Conservation (phyloP, 2,888 invertebrate genomes). For the Acanthosepion esculentum region DNA sequence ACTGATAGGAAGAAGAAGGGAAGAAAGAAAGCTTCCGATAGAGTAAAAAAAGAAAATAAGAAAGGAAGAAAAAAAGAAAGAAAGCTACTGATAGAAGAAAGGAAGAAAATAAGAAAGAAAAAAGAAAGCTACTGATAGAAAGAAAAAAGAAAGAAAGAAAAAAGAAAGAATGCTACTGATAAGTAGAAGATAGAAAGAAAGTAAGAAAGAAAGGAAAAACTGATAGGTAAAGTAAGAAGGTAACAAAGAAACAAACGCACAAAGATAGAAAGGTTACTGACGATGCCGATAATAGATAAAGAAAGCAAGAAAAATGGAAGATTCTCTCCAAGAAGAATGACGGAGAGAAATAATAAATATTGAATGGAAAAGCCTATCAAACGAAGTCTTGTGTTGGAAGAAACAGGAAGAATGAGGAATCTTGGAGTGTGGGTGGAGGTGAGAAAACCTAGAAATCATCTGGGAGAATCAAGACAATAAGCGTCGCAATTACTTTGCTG, state of each 20-base stretch:
- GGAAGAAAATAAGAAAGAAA: too few species aligned
- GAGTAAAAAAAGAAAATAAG: neutral
- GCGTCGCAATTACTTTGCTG: neutral
- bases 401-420: neutral
- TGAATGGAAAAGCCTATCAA: neutral
- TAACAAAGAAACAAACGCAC: neutral
- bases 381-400: neutral
- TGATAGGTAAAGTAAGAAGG: neutral
- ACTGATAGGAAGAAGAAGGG: neutral
- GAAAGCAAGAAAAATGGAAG: neutral
- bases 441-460: neutral
- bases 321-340: neutral
- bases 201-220: too few species aligned
- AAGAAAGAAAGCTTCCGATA: neutral
- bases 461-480: constrained; percentile 33
- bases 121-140: too few species aligned
- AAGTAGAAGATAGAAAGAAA: neutral
- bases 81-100: neutral
- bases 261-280: neutral
- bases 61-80: neutral
- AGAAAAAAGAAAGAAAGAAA: too few species aligned
- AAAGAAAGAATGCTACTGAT: too few species aligned
- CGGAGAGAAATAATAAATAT: neutral
- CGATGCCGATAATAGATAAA: neutral
- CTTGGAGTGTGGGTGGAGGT: too few species aligned